Evolutionary conservation across 2,113 vertebrate species (phyloP), one percentile per base, ranked within the genome.

Genomic region (Ginglymostoma cirratum): DNA sequence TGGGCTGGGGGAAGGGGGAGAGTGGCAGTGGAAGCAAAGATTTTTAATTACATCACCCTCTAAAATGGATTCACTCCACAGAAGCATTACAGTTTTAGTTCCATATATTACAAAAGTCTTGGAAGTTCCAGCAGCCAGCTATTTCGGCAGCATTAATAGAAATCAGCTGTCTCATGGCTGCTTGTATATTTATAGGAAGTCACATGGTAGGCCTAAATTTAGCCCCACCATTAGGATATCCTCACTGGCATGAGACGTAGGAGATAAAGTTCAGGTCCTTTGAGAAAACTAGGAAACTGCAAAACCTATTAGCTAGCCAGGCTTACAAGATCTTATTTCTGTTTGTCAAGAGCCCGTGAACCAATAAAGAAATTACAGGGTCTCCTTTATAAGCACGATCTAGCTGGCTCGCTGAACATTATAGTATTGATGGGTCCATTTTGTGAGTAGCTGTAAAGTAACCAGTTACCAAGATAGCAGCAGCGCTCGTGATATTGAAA

Each of bases 151-250:
- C 45, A 19, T 23, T 96, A 96, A 90, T 96, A 89, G 66, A 96
- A 69, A 90, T 96, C 96, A 96, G 96, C 96, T 96, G 96, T 96
- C 96, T 96, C 85, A 90, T 87, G n/a, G 83, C 95, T 30, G 83
- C 34, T 10, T 83, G 80, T n/a, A 42, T 96, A 96, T 96, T 96
- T 96, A 90, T 89, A 90, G 96, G 8, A 87, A 48, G 55, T 96
- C 96, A 96, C 83, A 87, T 86, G 61, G 86, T 34, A 30, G 85
- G 96, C 80, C 96, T 96, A 96, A 96, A 96, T 96, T 96, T 96
- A 87, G 66, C 85, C 65, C 61, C 96, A 90, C 10, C 19, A 87
- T 86, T 69, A 96, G 96, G 96, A 96, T 96, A 96, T 96, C 83
- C 96, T 96, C 85, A 96, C 85, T 96, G 96, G 96, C 61, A 90